phyloP scores from a whole-genome alignment of 1,140 invertebrate genomes.

The Leptonema lineaticorne region DNA sequence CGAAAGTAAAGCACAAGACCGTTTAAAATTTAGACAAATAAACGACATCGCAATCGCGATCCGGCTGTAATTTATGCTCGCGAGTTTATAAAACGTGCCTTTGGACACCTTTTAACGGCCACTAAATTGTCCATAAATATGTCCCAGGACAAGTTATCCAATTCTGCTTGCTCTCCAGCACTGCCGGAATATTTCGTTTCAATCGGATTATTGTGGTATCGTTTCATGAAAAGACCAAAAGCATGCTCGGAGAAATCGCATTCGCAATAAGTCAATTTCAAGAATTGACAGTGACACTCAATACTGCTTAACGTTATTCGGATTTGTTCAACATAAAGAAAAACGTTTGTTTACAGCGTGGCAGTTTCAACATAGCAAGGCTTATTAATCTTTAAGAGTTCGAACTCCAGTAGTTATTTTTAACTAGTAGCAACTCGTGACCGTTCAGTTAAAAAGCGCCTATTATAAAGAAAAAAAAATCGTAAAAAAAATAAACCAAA shows the following conservation, averaged over 20 bases:
- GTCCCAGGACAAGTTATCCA: background rate
- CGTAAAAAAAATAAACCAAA: no score
- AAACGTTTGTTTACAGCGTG: no score
- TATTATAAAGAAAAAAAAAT: no score
- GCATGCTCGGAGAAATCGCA: background rate
- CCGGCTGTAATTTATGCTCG: slow-evolving; percentile 22
- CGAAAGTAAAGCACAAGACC: background rate
- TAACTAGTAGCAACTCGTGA: no score
- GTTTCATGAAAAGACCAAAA: background rate
- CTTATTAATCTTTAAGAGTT: no score
- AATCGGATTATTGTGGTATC: background rate
- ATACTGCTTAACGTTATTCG: no score
- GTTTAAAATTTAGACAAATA: background rate
- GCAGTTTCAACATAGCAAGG: no score
- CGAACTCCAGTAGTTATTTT: no score
- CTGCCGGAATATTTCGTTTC: background rate
- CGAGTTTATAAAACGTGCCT: no score
- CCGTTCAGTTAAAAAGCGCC: no score
- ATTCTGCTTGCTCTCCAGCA: background rate
- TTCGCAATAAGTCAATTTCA: background rate
- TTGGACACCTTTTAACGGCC: slow-evolving; percentile 14
- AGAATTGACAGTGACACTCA: no score
- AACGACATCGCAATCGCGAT: slow-evolving; percentile 19
- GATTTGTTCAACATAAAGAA: no score
- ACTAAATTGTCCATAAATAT: background rate